Evolutionary conservation across 2,797 vertebrate genomes (phyloP), one percentile per base, ranked within the genome.

Genomic region (Silurus aristotelis): DNA sequence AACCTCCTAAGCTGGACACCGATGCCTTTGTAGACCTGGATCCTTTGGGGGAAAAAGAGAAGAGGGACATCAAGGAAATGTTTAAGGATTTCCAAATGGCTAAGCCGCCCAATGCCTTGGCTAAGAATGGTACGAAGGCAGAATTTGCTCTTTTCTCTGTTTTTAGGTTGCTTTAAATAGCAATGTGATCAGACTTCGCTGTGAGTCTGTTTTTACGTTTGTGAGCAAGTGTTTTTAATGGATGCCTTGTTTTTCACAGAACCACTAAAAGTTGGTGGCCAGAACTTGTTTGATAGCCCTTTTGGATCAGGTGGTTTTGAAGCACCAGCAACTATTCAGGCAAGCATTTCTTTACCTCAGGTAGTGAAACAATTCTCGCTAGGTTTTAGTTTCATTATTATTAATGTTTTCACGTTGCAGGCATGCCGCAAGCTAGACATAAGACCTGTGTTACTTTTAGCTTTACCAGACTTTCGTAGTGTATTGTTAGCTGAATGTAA

Each of bases 11-110:
- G 91, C 94, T 95, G 76, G 96, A 97, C 85, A 97, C 93, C 20
- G 96, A 94, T 90, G 98, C 96, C 84, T 99, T 99, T 91, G 95
- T 96, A 72, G 96, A 95, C 87, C 92, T 99, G 93, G 98, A 99
- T 91, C 98, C 98, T 0, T 96, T 99, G 3, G 98, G 97, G 5
- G 97, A 98, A 77, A 97, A 92, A 91, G 98, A 98, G 90, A 95
- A 95, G 91, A 99, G 84, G 78, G 88, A 97, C 87, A 95, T 98
- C 80, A 98, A 97, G 91, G 97, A 99, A 87, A 98, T 99, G 98
- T 99, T 99, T 92, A 99, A 97, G 92, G 97, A 99, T 92, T 98
- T 99, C 91, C 96, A 97, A 86, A 87, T 99, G 38, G 95, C 95
- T 86, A 98, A 98, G 73, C 97, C 96, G 3, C 98, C 97, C 1